phyloP scores from a whole-genome alignment of 2,113 vertebrate species.

The Brachyhypopomus occidentalis region DNA sequence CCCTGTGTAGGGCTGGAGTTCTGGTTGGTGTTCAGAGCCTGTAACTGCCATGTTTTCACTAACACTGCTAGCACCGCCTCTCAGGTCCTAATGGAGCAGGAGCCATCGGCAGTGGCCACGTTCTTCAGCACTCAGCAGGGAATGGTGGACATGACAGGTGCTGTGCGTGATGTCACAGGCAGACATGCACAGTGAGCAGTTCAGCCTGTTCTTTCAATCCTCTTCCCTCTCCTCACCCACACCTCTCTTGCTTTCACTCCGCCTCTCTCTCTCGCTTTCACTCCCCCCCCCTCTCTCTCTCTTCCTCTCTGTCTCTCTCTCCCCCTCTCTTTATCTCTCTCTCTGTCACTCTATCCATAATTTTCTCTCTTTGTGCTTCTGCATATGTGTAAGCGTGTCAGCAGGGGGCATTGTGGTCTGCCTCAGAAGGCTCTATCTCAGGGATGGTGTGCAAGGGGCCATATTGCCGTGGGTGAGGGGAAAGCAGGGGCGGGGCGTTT shows the following conservation, averaged over 20 bases:
- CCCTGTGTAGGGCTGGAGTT: neutral
- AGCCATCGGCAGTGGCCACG: neutral
- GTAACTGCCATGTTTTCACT: neutral
- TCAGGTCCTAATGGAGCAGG: neutral
- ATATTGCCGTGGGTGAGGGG: constrained; percentile 60
- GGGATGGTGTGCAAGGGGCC: constrained; percentile 73
- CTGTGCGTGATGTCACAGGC: too few relatives aligned
- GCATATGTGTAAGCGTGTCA: constrained; percentile 76
- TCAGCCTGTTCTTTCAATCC: too few relatives aligned
- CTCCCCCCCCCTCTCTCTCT: constrained; percentile 49
- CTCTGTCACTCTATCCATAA: neutral
- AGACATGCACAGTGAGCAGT: too few relatives aligned
- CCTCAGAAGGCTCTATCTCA: constrained; percentile 70
- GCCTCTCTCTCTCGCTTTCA: neutral
- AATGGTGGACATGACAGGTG: too few relatives aligned
- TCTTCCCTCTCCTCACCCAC: constrained; percentile 42
- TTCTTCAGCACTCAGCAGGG: too few relatives aligned
- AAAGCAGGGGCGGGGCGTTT: constrained; percentile 69
- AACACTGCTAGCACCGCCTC: neutral
- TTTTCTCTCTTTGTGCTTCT: constrained; percentile 20
- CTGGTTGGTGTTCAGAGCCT: neutral
- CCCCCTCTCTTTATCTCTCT: constrained; percentile 30
- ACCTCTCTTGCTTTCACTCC: neutral
- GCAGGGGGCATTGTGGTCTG: constrained; percentile 68
- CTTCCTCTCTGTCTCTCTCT: constrained; percentile 27